A percentile compares a stretch with the other conserved stretches of the same genome.
Conservation (phyloP, 2,797 vertebrate genomes). For the Poecilia picta region DNA sequence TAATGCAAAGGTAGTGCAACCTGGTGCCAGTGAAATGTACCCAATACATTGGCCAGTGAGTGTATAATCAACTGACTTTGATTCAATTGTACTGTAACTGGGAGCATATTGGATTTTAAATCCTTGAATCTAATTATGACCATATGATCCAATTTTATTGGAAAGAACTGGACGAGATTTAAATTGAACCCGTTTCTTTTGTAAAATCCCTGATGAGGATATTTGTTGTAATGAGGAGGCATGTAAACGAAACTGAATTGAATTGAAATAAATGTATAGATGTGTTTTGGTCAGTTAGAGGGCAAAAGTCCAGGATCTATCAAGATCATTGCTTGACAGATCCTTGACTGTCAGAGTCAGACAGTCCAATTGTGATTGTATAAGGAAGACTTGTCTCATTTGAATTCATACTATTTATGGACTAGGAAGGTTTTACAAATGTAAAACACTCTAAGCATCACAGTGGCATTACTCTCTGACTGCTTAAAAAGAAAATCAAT, state of each 20-base stretch:
- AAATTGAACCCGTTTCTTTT: neutral
- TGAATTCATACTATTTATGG: neutral
- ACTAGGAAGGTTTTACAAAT: neutral
- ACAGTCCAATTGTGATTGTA: neutral
- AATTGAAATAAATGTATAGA: neutral
- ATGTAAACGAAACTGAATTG: neutral
- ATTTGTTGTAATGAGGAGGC: neutral
- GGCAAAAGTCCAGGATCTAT: neutral
- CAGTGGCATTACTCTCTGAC: neutral
- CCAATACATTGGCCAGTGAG: neutral
- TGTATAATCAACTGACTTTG: neutral
- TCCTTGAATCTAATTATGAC: neutral
- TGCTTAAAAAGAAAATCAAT: conserved; percentile 3
- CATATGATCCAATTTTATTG: neutral
- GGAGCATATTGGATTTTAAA: neutral
- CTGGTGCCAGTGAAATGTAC: neutral
- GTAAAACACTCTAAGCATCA: neutral
- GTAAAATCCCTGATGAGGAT: neutral
- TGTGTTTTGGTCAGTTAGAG: neutral
- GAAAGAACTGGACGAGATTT: neutral
- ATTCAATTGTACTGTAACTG: neutral
- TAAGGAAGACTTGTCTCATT: neutral
- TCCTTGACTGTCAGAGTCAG: neutral
- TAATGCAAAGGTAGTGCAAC: neutral
- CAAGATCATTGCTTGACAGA: neutral